phyloP scores from a whole-genome alignment of 2,113 vertebrate genomes.

The Danionella cerebrum region DNA sequence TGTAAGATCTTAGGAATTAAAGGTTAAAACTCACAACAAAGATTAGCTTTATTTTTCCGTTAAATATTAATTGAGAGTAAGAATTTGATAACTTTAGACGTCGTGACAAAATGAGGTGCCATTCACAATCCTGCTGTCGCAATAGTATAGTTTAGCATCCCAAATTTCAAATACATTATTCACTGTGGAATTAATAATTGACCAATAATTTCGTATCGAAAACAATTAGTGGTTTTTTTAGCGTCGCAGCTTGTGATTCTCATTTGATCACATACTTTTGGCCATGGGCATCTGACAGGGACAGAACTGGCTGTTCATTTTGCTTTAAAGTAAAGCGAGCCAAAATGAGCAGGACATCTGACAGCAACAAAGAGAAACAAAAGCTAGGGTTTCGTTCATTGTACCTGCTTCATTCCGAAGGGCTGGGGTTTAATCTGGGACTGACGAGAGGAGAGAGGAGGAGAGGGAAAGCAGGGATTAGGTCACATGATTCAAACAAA shows the following conservation, averaged over 20 bases:
- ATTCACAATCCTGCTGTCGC: no score
- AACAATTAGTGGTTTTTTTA: neutral
- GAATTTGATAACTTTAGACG: no score
- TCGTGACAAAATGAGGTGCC: no score
- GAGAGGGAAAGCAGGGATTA: conserved; percentile 42
- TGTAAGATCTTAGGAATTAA: no score
- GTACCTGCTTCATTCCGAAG: conserved; percentile 82
- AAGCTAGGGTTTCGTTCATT: conserved; percentile 43
- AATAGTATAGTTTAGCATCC: no score
- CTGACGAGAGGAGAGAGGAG: conserved; percentile 49
- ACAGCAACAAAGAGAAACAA: neutral
- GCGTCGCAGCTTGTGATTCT: neutral
- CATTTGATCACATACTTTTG: neutral
- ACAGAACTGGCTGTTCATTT: conserved; percentile 12
- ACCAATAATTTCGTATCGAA: no score
- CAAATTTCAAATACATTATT: neutral
- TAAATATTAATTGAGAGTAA: no score
- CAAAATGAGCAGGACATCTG: neutral
- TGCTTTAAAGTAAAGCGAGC: neutral
- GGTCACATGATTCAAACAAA: conserved; percentile 46
- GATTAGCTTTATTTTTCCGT: no score
- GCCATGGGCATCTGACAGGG: neutral
- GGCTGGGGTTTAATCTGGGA: conserved; percentile 68
- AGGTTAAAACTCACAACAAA: no score
- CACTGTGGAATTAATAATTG: neutral